A percentile compares a stretch with the other conserved stretches of the same genome.
Evolutionary conservation across 2,888 invertebrate genomes (phyloP).

Genomic region (Dicycla oo): DNA sequence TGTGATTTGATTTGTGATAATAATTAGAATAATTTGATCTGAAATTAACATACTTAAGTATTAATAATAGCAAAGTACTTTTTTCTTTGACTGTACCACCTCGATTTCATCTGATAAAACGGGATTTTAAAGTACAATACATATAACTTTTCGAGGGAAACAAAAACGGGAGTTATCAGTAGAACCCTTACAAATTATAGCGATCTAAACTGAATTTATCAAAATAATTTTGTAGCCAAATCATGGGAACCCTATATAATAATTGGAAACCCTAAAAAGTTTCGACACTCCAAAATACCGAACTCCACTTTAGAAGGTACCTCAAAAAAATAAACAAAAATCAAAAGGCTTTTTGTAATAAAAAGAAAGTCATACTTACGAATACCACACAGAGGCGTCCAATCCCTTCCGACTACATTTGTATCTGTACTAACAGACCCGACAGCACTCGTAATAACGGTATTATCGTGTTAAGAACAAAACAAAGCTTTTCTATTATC

Average conservation of each 20-base stretch:
- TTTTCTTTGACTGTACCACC: no score
- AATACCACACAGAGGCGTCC: constrained; percentile 28
- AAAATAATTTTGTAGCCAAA: no score
- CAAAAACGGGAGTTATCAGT: no score
- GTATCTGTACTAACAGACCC: constrained; percentile 24
- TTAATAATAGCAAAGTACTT: no score
- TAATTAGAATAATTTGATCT: no score
- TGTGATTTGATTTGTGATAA: no score
- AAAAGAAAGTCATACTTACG: constrained; percentile 33
- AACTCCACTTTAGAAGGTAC: not conserved
- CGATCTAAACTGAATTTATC: no score
- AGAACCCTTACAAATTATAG: no score
- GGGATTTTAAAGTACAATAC: no score
- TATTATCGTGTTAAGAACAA: constrained; percentile 55
- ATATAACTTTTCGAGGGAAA: no score
- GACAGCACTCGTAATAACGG: constrained; percentile 52
- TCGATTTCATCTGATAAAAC: no score
- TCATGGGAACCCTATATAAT: not conserved
- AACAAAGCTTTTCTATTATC: constrained; percentile 74
- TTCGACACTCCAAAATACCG: not conserved
- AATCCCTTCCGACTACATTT: constrained; percentile 36
- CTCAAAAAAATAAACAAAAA: constrained; percentile 12
- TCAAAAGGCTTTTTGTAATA: constrained; percentile 35
- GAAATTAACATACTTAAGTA: no score
- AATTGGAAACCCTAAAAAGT: not conserved